Evolutionary conservation across 2,888 invertebrate species (phyloP).

Genomic region (Microctonus aethiopoides): DNA sequence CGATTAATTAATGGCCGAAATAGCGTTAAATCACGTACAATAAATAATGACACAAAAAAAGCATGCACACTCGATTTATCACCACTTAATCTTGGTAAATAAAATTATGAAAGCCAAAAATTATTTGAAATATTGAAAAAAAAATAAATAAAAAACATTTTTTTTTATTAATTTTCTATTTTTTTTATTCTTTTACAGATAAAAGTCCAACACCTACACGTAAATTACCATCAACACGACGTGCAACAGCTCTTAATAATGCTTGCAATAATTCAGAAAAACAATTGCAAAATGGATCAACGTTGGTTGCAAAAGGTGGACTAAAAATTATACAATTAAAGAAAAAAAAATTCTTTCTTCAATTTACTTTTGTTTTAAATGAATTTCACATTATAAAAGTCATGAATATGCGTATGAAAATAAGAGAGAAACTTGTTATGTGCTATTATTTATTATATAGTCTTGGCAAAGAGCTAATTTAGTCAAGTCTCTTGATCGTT

Average conservation of each 20-base stretch:
- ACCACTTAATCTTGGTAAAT: conserved; percentile 60
- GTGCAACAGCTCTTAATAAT: conserved; percentile 35
- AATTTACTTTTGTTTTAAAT: not conserved
- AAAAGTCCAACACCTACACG: conserved; percentile 58
- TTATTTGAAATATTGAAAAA: not conserved
- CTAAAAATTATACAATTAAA: conserved; percentile 2
- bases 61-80: conserved; percentile 55
- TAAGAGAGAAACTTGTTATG: conserved; percentile 39
- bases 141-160: not conserved
- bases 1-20: conserved; percentile 57
- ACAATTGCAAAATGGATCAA: conserved; percentile 35
- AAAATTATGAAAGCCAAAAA: not conserved
- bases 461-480: conserved; percentile 53
- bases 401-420: conserved; percentile 18
- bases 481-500: conserved; percentile 47
- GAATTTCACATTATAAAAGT: not conserved
- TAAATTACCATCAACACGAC: conserved; percentile 48
- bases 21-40: conserved; percentile 54
- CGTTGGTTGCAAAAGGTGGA: conserved; percentile 40
- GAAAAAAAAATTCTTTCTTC: conserved; percentile 1
- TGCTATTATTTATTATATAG: conserved; percentile 42
- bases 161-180: too few relatives aligned
- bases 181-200: conserved; percentile 44
- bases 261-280: not conserved
- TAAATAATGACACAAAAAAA: conserved; percentile 59